Evolutionary conservation across 1,140 invertebrate genomes (phyloP), one percentile per base, ranked within the genome.

Genomic region (Drosophila varians): DNA sequence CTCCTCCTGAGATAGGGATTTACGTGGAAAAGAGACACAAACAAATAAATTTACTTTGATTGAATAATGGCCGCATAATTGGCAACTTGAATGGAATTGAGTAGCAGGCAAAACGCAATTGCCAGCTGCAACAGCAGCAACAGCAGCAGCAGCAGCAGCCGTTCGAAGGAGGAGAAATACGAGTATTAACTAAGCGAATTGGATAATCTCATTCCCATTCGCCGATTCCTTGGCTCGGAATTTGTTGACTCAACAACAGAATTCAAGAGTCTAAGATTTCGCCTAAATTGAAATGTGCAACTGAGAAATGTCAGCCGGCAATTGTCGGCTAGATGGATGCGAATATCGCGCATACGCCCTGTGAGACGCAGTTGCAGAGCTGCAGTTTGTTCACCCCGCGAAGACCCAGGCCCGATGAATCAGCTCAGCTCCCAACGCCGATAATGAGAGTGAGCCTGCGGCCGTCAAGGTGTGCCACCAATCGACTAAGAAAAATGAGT

Each of bases 11-110:
- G 12, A 58, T 28, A 52, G 62, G 61, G 69, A 55, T 80, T 87
- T 87, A 87, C 82, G 82, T 87, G 77, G 80, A 88, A 88, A 78
- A 77, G 84, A 88, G 84, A 88, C 77, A 84, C 80, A 88, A 88
- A 90, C 83, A 90, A 90, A 90, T 90, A 90, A 90, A 90, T 90
- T 90, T 90, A 90, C 60, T 90, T 86, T 90, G 88, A 90, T 90
- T 90, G 79, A 90, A 90, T 90, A 90, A 90, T 90, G 88, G 82
- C 49, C 72, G 46, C 83, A 79, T 90, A 90, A 90, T 90, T 90
- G 89, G 89, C 89, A 90, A 90, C 79, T 90, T 90, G 89, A 90
- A 90, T 90, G 89, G 84, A 90, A 90, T 90, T 90, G 89, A 90
- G 89, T 90, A 90, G 89, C 88, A 82, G 75, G 89, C 89, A 88